Evolutionary conservation across 2,888 invertebrate genomes (phyloP), one percentile per base, ranked within the genome.

Genomic region (Epinotia bilunana): DNA sequence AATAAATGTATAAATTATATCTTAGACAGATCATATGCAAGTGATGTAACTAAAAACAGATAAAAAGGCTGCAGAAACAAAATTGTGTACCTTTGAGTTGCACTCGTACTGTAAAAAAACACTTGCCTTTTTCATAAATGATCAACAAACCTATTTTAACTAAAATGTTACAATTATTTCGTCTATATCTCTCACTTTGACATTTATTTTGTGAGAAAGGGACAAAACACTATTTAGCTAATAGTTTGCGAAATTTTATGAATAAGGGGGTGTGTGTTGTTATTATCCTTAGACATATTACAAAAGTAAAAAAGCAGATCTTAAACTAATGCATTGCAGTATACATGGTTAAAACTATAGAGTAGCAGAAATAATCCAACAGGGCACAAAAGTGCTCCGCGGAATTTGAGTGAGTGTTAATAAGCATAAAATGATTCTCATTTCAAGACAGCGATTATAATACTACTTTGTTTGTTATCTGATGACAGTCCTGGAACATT

Each of bases 71-170:
- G 28, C 46, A 63, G 46, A 58, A 64, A 53, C 16, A 39, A 20
- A 33, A 72, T 74, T 74, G 74, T 74, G 74, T 39, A 74, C 74
- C 63, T 70, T 71, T 6, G 23, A 55, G 12, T 55, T 65, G n/a
- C n/a, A n/a, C n/a, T n/a, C n/a, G 65, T 53, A 53, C 68, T 53
- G 23, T 23, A 28, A 16, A 64, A 43, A 62, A 62, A 43, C n/a
- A 43, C n/a, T 12, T 39, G 39, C 39, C 39, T 39, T 39, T 9
- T 39, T 39, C 39, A 39, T 9, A 39, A 39, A 39, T 9, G 2
- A 39, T 39, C 39, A 39, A 39, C 39, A 39, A 39, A 39, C 39
- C 39, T 39, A 39, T 39, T 39, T 39, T 9, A 39, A 9, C 39
- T 39, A 9, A 39, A 39, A 39, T 9, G 7, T 39, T 39, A 39